phyloP scores from a whole-genome alignment of 2,888 invertebrate genomes.

The Bugulina stolonifera region DNA sequence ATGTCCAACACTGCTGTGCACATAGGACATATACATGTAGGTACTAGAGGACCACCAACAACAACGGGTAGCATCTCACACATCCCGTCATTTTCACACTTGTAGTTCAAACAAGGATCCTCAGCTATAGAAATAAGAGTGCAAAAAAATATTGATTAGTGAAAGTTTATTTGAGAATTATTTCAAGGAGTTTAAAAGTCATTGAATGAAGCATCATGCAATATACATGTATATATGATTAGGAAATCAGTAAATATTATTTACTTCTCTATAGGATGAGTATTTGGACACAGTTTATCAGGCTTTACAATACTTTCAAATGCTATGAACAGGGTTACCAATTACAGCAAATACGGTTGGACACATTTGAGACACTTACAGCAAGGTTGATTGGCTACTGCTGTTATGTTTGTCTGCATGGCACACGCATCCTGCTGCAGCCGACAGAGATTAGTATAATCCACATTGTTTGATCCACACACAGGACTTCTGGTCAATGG shows the following conservation, averaged over 20 bases:
- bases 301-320: too few relatives aligned
- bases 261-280: too few relatives aligned
- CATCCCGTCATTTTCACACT: neutral
- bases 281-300: too few relatives aligned
- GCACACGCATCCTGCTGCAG: conserved; percentile 22
- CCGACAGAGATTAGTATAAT: neutral
- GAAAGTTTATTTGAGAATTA: too few relatives aligned
- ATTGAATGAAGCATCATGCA: too few relatives aligned
- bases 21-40: neutral
- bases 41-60: neutral
- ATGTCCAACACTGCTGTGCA: neutral
- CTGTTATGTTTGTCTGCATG: neutral
- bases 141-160: too few relatives aligned
- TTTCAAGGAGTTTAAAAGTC: too few relatives aligned
- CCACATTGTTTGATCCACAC: neutral
- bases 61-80: neutral
- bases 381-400: neutral
- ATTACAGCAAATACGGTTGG: too few relatives aligned
- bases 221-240: too few relatives aligned
- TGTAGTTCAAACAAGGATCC: neutral
- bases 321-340: too few relatives aligned
- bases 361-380: too few relatives aligned
- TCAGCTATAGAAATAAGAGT: conserved; percentile 3
- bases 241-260: too few relatives aligned
- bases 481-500: neutral